A percentile compares a stretch with the other conserved stretches of the same genome.
phyloP scores from a whole-genome alignment of 35 echinoderm and acorn worm genomes.

The Ptychodera flava region DNA sequence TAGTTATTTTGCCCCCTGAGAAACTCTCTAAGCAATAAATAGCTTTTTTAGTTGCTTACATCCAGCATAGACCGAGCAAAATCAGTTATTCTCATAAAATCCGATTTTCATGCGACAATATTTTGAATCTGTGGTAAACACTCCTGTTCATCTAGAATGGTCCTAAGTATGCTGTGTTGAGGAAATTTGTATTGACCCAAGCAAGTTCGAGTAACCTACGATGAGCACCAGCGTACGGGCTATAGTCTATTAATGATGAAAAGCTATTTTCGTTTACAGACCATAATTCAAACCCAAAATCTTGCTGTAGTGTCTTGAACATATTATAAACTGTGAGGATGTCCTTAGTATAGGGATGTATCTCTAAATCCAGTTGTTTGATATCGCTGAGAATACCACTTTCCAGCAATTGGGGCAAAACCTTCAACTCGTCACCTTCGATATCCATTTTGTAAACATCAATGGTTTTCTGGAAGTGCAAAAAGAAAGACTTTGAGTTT shows the following conservation, averaged over 20 bases:
- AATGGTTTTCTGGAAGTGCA: background rate
- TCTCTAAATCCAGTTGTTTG: background rate
- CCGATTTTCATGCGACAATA: no score
- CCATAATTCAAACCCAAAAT: background rate
- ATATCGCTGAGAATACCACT: background rate
- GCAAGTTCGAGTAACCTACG: background rate
- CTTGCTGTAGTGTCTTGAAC: background rate
- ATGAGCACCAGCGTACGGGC: background rate
- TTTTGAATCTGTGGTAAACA: no score
- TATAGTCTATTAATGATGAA: background rate
- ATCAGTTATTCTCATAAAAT: no score
- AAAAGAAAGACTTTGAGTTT: background rate
- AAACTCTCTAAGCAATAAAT: no score
- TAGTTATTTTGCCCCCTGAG: no score
- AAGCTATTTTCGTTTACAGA: background rate
- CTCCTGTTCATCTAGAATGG: no score
- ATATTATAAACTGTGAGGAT: background rate
- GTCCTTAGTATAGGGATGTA: background rate
- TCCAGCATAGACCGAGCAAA: no score
- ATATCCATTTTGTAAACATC: background rate
- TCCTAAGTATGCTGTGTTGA: no score
- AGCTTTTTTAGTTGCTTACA: no score
- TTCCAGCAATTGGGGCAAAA: background rate
- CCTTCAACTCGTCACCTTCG: background rate
- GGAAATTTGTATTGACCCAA: background rate